Evolutionary conservation across 1,140 invertebrate genomes (phyloP), one percentile per base, ranked within the genome.

Genomic region (Calosoma granatense): DNA sequence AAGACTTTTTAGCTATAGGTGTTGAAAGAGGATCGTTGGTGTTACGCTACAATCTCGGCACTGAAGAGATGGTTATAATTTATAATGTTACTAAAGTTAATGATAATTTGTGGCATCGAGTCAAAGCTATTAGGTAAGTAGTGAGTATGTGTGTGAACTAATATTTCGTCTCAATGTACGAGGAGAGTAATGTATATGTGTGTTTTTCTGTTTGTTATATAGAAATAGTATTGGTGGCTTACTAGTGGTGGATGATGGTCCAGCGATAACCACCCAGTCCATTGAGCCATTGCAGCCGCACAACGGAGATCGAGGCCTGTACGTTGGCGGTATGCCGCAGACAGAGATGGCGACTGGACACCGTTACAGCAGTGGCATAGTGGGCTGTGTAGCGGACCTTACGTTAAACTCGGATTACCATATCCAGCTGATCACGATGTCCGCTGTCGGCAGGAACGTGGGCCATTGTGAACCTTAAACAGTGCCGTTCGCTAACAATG

Each of bases 91-190:
- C 89, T n/a, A 83, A 81, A 70, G 81, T 96, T 22, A 88, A 93
- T 72, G 92, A 97, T 73, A 92, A 92, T 54, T 77, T 91, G 36
- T 97, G 93, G 93, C 93, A 97, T 73, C 79, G 87, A 58, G 81
- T 95, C 20, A 81, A 86, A 72, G 87, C 89, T 22, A 83, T 90
- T 22, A 90, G 93, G 93, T 95, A 76, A 72, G 65, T 51, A 43
- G 53, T 53, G 51, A 19, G 22, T 57, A 17, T 3, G 20, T 26
- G 11, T 0, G 20, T 22, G 17, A n/a, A n/a, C n/a, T n/a, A n/a
- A n/a, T n/a, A n/a, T n/a, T n/a, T n/a, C n/a, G n/a, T n/a, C n/a
- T n/a, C n/a, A n/a, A n/a, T n/a, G n/a, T n/a, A n/a, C 52, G 23
- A 19, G 17, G 9, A n/a, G 3, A 11, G 21, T 41, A 47, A 43